phyloP scores from a whole-genome alignment of 1,140 invertebrate genomes.

The Penaeus japonicus region DNA sequence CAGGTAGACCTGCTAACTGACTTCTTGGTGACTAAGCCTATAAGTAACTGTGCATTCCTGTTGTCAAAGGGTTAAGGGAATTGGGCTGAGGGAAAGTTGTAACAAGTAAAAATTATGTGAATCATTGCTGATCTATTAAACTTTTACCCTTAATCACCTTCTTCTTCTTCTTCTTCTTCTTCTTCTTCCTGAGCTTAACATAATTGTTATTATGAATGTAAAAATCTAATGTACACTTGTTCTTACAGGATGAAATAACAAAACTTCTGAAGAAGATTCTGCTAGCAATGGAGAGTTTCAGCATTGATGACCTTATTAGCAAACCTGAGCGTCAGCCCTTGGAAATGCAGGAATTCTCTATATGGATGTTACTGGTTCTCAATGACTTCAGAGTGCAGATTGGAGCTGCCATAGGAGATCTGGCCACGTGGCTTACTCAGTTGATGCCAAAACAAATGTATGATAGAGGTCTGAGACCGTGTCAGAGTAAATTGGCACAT shows the following conservation, averaged over 20 bases:
- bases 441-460: constrained; percentile 28
- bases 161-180: no score
- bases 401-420: constrained; percentile 29
- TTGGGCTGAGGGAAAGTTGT: no score
- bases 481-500: neutral
- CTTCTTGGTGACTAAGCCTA: no score
- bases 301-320: constrained; percentile 19
- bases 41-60: no score
- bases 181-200: no score
- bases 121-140: no score
- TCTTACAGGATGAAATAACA: constrained; percentile 25
- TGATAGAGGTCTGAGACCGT: constrained; percentile 17
- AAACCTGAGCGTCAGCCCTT: constrained; percentile 21
- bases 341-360: constrained; percentile 6
- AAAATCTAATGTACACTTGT: no score
- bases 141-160: no score
- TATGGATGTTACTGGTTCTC: constrained; percentile 33
- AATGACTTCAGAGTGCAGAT: constrained; percentile 36
- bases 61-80: no score
- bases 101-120: no score
- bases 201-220: no score
- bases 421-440: constrained; percentile 1
- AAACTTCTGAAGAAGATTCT: constrained; percentile 19
- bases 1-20: no score
- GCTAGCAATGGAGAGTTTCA: constrained; percentile 22